Base-by-base conservation (phyloP, 2,888 invertebrate genomes). In the Gisinianus flammeolus region DNA sequence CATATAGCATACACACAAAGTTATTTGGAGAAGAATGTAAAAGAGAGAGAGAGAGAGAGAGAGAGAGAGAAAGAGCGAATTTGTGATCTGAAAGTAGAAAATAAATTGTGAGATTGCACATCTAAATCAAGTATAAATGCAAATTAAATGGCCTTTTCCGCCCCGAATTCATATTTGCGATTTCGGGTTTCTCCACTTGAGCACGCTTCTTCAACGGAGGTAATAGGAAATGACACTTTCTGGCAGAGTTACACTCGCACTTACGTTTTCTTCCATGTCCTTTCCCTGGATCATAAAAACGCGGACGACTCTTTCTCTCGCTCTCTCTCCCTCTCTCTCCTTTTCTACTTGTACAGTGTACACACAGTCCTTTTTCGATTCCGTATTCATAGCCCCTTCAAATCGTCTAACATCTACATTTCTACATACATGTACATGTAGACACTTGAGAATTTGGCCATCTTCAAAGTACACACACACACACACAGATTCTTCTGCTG, bases 111-210 rank as follows among this genome's bases (percentile, higher is more conserved):
- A 64, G 62, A 67, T 79, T 73, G 31, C 70, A 74, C 56, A 62
- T 79, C 33, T 79, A 79, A 79, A 79, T 79, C 79, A 76, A n/a
- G 79, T 74, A 77, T 79, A 79, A 79, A 79, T 79, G 79, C 73
- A 79, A 79, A 79, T 79, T 79, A 79, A 79, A 79, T 79, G 67
- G 79, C 74, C 69, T 74, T 69, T 77, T 69, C 79, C 68, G 72
- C 71, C 76, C 71, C 58, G 58, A 56, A 69, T 74, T 64, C 76
- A 70, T 76, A 79, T 79, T 76, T 76, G 26, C 75, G 52, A 78
- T 66, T 67, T 66, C 67, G 28, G 66, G 33, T 22, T 33, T 33
- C 54, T 67, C 33, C 64, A 33, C 16, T 22, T 4, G 24, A 28
- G 26, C 52, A 26, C 30, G 30, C 28, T 22, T 44, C 71, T 19